These are phyloP conservation scores for Labeo catla DNA, from an alignment of 2,113 vertebrate species.

Conservation along the genomic window DNA sequence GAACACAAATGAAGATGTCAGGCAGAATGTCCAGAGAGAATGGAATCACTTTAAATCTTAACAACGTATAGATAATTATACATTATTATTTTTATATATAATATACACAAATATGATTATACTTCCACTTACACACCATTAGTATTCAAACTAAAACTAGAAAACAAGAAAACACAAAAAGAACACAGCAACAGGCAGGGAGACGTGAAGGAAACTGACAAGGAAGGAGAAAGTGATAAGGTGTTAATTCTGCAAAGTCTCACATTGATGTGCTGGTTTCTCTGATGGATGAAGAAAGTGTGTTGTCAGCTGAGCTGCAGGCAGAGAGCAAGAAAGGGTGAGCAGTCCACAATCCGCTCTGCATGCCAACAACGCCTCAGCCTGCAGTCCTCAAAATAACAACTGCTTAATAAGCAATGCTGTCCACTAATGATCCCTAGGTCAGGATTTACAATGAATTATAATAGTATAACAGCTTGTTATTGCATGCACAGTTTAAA, in stretches of 20 bases:
- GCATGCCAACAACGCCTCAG: constrained; percentile 17
- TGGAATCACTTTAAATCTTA: too few species aligned
- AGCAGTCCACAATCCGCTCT: constrained; percentile 7
- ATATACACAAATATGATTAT: neutral
- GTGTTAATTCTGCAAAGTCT: constrained; percentile 30
- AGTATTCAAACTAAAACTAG: neutral
- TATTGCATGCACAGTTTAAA: constrained; percentile 19
- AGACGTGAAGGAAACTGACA: constrained; percentile 11
- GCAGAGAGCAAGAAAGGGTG: constrained; percentile 56
- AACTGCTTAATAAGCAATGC: constrained; percentile 32
- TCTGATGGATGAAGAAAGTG: constrained; percentile 59
- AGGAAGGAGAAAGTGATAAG: constrained; percentile 9
- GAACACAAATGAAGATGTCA: too few species aligned
- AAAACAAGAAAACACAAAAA: neutral
- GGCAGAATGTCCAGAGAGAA: too few species aligned
- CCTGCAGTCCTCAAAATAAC: constrained; percentile 12
- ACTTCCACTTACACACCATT: constrained; percentile 1
- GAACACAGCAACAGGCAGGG: neutral
- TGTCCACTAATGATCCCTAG: constrained; percentile 6
- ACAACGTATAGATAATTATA: too few species aligned
- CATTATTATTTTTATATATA: neutral
- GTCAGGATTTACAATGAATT: constrained; percentile 37
- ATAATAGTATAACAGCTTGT: constrained; percentile 31
- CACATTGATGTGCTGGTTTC: constrained; percentile 59
- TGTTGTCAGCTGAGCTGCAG: constrained; percentile 61